Percentiles rank a stretch among this genome's conserved stretches.
Evolutionary conservation across 2,888 invertebrate species (phyloP).

Genomic region (Seira ritae): DNA sequence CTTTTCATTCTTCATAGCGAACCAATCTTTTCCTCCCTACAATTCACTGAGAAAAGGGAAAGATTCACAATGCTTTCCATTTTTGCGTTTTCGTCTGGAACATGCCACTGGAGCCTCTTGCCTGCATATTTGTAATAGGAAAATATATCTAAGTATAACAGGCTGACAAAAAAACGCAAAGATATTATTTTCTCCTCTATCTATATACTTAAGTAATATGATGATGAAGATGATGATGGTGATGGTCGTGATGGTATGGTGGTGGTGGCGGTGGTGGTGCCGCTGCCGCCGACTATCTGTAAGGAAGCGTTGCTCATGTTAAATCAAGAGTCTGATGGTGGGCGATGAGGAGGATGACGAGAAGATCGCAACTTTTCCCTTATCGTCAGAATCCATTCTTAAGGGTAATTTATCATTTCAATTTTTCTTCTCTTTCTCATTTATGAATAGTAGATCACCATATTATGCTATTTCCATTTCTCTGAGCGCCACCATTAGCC

Average conservation of each 20-base stretch:
- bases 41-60: not conserved
- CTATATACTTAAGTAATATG: not conserved
- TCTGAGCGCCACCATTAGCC: not conserved
- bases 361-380: slow-evolving; percentile 12
- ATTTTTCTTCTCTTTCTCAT: slow-evolving; percentile 34
- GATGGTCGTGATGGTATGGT: too few relatives aligned
- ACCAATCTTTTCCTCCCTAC: not conserved
- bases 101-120: slow-evolving; percentile 5
- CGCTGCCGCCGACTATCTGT: not conserved
- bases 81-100: not conserved
- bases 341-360: slow-evolving; percentile 6
- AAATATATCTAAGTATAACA: not conserved
- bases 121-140: not conserved
- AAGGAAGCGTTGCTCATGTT: slow-evolving; percentile 8
- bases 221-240: too few relatives aligned
- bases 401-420: slow-evolving; percentile 50
- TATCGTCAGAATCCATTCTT: slow-evolving; percentile 34
- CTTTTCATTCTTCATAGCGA: slow-evolving; percentile 9
- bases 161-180: not conserved
- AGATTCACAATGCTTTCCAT: not conserved
- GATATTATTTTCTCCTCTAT: not conserved
- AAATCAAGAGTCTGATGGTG: slow-evolving; percentile 18
- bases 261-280: not conserved
- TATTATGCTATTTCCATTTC: not conserved
- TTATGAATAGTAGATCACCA: not conserved